phyloP scores from a whole-genome alignment of 64 coral and sea anemone species.

The Exaiptasia diaphana region DNA sequence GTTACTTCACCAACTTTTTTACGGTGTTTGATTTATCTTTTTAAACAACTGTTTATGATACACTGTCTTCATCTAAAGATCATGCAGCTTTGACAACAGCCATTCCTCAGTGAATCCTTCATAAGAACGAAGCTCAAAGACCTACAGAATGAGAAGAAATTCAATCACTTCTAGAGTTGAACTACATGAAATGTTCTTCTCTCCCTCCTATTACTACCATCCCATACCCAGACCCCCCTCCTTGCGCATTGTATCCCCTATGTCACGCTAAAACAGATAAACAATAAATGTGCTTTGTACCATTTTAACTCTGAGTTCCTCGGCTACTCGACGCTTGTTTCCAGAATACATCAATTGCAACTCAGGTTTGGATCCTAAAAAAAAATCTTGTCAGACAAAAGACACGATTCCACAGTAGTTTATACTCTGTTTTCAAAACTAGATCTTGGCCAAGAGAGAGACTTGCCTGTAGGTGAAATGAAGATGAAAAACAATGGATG shows the following conservation, averaged over 20 bases:
- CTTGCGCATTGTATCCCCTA: no score
- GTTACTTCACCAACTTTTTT: no score
- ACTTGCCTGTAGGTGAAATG: background rate
- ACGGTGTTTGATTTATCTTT: no score
- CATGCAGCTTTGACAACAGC: slow-evolving; percentile 55
- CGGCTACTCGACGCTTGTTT: slow-evolving; percentile 24
- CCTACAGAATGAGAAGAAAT: slow-evolving; percentile 27
- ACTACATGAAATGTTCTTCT: no score
- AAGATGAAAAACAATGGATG: background rate
- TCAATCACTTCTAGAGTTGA: background rate
- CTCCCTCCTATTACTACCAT: background rate
- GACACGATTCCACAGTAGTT: no score
- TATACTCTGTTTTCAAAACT: no score
- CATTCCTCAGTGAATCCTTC: slow-evolving; percentile 80
- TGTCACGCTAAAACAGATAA: no score
- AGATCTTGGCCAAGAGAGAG: no score
- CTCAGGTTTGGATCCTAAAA: slow-evolving; percentile 79
- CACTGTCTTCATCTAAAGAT: no score
- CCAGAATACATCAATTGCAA: slow-evolving; percentile 97
- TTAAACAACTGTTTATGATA: no score
- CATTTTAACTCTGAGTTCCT: slow-evolving; percentile 27
- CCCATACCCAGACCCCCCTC: background rate
- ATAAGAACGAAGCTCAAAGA: slow-evolving; percentile 66
- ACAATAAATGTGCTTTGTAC: background rate
- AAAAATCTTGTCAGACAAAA: no score